A percentile compares a stretch with the other conserved stretches of the same genome.
Conservation (phyloP, 2,888 invertebrate genomes). For the Brachylomia viminalis region DNA sequence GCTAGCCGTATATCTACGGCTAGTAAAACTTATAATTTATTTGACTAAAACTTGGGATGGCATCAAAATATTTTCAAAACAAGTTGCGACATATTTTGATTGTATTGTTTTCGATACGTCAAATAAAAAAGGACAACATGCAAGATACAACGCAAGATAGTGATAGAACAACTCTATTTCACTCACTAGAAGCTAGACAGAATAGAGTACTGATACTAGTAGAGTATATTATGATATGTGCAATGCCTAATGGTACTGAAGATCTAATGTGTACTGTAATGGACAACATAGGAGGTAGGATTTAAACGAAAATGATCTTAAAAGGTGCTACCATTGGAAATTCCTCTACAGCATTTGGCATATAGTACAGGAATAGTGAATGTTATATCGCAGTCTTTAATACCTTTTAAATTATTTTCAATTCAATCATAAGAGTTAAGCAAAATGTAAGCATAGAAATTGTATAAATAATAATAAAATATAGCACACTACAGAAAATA, state of each 20-base stretch:
- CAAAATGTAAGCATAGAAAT: constrained; percentile 50
- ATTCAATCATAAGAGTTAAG: constrained; percentile 21
- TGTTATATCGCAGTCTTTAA: background rate
- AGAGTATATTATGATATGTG: constrained; percentile 69
- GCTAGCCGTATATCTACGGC: constrained; percentile 12
- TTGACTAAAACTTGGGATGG: constrained; percentile 25
- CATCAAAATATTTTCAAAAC: constrained; percentile 43
- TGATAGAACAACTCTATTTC: constrained; percentile 49
- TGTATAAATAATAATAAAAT: constrained; percentile 57
- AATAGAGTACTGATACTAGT: constrained; percentile 67
- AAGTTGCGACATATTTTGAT: constrained; percentile 24
- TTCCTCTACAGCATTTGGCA: background rate
- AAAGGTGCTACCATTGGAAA: constrained; percentile 24
- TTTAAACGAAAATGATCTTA: constrained; percentile 48
- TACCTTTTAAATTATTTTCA: constrained; percentile 54
- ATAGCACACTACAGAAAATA: constrained; percentile 78
- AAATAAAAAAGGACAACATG: constrained; percentile 49
- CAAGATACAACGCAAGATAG: constrained; percentile 40
- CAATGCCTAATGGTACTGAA: constrained; percentile 67
- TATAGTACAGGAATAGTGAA: background rate
- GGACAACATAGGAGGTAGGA: constrained; percentile 53
- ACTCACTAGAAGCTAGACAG: constrained; percentile 65
- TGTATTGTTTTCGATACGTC: constrained; percentile 8
- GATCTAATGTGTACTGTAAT: constrained; percentile 69
- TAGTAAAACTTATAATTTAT: constrained; percentile 21